Base-by-base conservation (phyloP, 2,113 vertebrate species). In the Oncorhynchus gorbuscha region DNA sequence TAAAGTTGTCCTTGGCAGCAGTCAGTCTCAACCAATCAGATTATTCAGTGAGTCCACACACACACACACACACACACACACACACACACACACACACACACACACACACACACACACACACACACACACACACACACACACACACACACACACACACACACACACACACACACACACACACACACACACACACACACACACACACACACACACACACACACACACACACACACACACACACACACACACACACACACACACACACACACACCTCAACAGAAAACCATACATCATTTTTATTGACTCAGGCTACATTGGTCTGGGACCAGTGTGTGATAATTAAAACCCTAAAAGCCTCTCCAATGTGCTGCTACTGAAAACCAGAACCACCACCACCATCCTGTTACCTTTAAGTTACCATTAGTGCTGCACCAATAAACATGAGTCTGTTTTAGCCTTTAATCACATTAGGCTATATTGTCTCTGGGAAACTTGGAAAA, bases 221-320 rank as follows among this genome's bases (percentile, higher is more conserved):
- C 48, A 13, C 12, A 13, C 48, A 49, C 12, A 49, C 48, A 13
- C 48, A 49, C 12, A 13, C 48, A 49, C 3, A 13, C 8, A 49
- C 49, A 55, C 49, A 55, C 3, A 16, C 8, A 49, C 48, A 51
- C 35, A 39, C 49, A 51, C 49, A 13, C 14, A 3, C 9, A 13
- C 12, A 3, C 73, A 80, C 69, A 58, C 82, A 83, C 84, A 80
- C 93, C 90, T 89, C 48, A 78, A 90, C 82, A 89, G 86, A 87
- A 87, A 89, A 83, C 85, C 89, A 94, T 96, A 90, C 91, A 95
- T 96, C 93, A 96, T 91, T 93, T 93, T 93, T 96, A 96, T 95
- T 94, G 94, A 93, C 80, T 75, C 85, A 86, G 77, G 79, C 78
- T 84, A 78, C 88, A 92, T 91, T 85, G 92, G 61, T 92, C 91